Evolutionary conservation across 1,140 invertebrate genomes (phyloP).

Genomic region (Bursaphelenchus mucronatus): DNA sequence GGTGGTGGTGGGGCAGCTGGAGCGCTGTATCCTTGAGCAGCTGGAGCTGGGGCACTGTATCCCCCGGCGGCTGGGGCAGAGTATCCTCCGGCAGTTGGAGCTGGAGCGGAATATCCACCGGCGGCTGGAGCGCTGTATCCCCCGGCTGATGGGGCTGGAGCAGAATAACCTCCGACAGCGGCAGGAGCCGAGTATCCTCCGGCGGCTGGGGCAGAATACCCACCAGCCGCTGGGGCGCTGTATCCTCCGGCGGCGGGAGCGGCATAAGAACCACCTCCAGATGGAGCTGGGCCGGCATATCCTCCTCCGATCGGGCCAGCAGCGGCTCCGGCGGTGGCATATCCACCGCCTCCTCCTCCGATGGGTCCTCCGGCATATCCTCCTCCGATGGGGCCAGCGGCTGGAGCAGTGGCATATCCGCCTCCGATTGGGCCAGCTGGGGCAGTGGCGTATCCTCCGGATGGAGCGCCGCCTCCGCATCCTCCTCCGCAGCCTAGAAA

Average conservation of each 20-base stretch:
- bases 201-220: constrained; percentile 1
- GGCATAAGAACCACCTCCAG: background rate
- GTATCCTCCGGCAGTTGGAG: background rate
- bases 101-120: constrained; percentile 4
- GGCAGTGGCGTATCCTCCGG: too few species aligned
- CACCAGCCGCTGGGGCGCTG: constrained; percentile 6
- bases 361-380: background rate
- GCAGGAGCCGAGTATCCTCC: constrained; percentile 14
- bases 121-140: constrained; percentile 9
- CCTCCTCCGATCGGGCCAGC: constrained; percentile 1
- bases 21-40: background rate
- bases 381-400: too few species aligned
- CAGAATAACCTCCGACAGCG: background rate
- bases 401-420: too few species aligned
- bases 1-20: constrained; percentile 1
- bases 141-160: constrained; percentile 7
- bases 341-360: constrained; percentile 14
- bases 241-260: constrained; percentile 2
- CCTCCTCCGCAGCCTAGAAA: too few species aligned
- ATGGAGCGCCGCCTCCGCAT: too few species aligned
- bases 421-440: too few species aligned
- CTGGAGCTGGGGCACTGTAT: background rate
- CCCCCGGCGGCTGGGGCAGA: constrained; percentile 5
- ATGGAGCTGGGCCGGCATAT: background rate
- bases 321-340: constrained; percentile 15